Evolutionary conservation across 2,797 vertebrate species (phyloP).

Genomic region (Crenichthys baileyi): DNA sequence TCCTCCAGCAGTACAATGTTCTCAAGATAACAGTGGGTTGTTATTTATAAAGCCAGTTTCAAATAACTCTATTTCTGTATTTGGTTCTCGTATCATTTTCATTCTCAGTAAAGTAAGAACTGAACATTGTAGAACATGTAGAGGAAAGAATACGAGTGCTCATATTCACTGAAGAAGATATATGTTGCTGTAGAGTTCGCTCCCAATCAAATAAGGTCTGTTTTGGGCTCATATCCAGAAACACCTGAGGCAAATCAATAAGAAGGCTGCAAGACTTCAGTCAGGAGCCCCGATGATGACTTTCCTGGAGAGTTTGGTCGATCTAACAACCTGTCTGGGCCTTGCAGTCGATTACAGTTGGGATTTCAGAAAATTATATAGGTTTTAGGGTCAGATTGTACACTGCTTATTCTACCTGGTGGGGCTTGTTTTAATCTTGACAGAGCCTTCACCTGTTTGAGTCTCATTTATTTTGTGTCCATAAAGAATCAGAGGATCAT

Average conservation of each 20-base stretch:
- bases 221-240: constrained; percentile 71
- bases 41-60: constrained; percentile 43
- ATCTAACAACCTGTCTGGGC: constrained; percentile 69
- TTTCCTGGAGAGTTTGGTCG: constrained; percentile 58
- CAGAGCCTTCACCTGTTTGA: constrained; percentile 63
- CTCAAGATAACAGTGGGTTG: constrained; percentile 36
- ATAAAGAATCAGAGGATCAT: constrained; percentile 31
- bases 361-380: constrained; percentile 71
- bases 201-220: constrained; percentile 62
- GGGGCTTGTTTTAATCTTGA: constrained; percentile 67
- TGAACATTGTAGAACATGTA: constrained; percentile 10
- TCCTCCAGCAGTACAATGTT: constrained; percentile 11
- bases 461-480: constrained; percentile 64
- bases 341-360: constrained; percentile 65
- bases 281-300: constrained; percentile 72
- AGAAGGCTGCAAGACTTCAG: constrained; percentile 75
- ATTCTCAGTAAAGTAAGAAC: constrained; percentile 24
- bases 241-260: constrained; percentile 76
- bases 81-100: constrained; percentile 35
- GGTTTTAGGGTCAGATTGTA: constrained; percentile 71
- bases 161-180: constrained; percentile 18
- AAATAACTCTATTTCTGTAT: constrained; percentile 34
- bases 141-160: constrained; percentile 3
- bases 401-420: constrained; percentile 49
- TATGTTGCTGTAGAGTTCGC: constrained; percentile 53